phyloP scores from a whole-genome alignment of 2,113 vertebrate species.

The Copsychus sechellarum region DNA sequence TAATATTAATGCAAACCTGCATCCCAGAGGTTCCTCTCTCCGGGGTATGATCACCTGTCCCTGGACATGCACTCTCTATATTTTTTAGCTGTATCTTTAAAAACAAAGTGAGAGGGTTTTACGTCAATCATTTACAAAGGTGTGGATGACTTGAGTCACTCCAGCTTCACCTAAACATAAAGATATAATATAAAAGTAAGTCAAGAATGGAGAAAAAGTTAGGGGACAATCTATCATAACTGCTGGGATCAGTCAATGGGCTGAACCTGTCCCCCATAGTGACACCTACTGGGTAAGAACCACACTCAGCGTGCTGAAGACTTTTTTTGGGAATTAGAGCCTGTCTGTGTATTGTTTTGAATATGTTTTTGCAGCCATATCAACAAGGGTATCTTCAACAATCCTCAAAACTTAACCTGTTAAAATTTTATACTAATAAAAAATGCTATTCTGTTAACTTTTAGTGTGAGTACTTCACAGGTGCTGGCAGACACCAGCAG shows the following conservation, averaged over 20 bases:
- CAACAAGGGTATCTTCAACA: not conserved
- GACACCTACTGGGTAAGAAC: not conserved
- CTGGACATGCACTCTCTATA: not conserved
- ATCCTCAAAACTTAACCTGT: not conserved
- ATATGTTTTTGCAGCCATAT: not conserved
- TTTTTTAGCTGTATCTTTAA: not conserved
- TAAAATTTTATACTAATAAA: not conserved
- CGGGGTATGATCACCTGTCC: fast-evolving
- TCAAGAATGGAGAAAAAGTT: not conserved
- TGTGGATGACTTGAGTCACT: not conserved
- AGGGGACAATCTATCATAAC: too few species aligned
- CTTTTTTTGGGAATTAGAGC: not conserved
- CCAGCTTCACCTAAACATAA: not conserved
- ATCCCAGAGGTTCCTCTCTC: not conserved
- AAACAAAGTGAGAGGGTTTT: not conserved
- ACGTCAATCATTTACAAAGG: not conserved
- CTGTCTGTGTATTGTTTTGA: not conserved
- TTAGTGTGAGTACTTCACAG: not conserved
- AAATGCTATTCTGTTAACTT: not conserved
- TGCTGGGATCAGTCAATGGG: not conserved
- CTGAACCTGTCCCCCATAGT: not conserved
- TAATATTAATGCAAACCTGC: not conserved
- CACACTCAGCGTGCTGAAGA: not conserved
- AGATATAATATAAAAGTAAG: not conserved
- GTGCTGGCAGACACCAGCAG: too few species aligned